Evolutionary conservation across 2,888 invertebrate genomes (phyloP), one percentile per base, ranked within the genome.

Genomic region (Acleris sparsana): DNA sequence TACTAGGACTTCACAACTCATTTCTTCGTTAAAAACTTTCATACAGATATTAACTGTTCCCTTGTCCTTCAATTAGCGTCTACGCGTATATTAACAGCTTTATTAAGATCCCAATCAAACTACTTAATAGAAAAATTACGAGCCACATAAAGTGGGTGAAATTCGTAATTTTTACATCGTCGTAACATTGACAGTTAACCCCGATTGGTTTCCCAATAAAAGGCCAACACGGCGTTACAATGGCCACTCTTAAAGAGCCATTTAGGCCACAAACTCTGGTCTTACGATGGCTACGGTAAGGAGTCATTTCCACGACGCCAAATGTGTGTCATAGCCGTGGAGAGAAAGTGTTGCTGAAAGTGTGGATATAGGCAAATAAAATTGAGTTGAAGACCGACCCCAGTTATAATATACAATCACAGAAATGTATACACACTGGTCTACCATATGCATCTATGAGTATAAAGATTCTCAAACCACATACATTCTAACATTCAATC

Each of bases 121-220:
- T 56, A 65, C 65, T 65, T 65, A 61, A 65, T 65, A 61, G 60
- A 65, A 65, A 60, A 59, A 61, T 61, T 65, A 65, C 46, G 65
- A 65, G 51, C 16, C 55, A 53, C 60, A 57, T 65, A 46, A 65
- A 60, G 48, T 49, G 59, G 43, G 53, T 18, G 59, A 43, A 59
- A 49, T 49, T 60, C 60, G 55, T 29, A 22, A 49, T 48, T 65
- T 61, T 56, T 55, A 60, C 17, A 25, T 16, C 29, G 46, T 55
- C 66, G 57, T 66, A 62, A 66, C 57, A 62, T 62, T 33, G 52
- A 6, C 39, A 52, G 62, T 66, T 66, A 66, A 66, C 66, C 66
- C 57, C 62, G 57, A 66, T 66, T 62, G 66, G 66, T 5, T 25
- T 25, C 11, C 22, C 29, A 62, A 62, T 61, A 65, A 65, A 51